Conservation (phyloP, 2,888 invertebrate species). For the Pandemis corylana region DNA sequence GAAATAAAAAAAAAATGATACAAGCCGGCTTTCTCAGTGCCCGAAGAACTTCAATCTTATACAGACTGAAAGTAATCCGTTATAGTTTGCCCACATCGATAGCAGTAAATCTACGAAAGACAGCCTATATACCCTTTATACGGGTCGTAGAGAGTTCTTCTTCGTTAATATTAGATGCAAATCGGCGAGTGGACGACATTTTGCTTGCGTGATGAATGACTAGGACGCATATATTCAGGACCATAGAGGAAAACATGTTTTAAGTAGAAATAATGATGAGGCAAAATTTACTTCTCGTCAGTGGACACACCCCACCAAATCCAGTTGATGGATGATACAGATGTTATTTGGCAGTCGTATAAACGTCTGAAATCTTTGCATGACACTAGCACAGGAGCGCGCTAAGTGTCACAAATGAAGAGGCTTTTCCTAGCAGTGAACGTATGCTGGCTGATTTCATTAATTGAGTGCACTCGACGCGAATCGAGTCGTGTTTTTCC, state of each 20-base stretch:
- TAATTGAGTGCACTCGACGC: no score
- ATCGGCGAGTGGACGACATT: slow-evolving; percentile 34
- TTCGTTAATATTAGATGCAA: slow-evolving; percentile 35
- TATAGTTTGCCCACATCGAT: slow-evolving; percentile 4
- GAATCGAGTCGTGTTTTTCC: no score
- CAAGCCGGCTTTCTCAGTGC: neutral
- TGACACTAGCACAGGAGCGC: no score
- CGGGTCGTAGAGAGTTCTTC: slow-evolving; percentile 17
- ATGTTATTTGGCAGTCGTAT: no score
- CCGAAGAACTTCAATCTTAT: neutral
- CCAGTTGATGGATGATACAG: no score
- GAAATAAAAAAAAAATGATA: neutral
- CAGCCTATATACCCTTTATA: slow-evolving; percentile 25
- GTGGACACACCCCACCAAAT: no score
- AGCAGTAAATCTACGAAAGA: slow-evolving; percentile 26
- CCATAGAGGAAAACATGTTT: neutral
- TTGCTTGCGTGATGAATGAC: slow-evolving; percentile 18
- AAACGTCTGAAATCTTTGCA: no score
- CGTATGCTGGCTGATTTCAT: no score
- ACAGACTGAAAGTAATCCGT: neutral
- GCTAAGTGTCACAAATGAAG: no score
- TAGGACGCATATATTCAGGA: neutral
- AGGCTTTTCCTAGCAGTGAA: no score
- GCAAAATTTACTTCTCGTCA: no score
- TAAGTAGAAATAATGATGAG: no score